A percentile compares a stretch with the other conserved stretches of the same genome.
These are phyloP conservation scores for Agrypnia vestita DNA, from an alignment of 1,140 invertebrate genomes.

Conservation along the genomic window DNA sequence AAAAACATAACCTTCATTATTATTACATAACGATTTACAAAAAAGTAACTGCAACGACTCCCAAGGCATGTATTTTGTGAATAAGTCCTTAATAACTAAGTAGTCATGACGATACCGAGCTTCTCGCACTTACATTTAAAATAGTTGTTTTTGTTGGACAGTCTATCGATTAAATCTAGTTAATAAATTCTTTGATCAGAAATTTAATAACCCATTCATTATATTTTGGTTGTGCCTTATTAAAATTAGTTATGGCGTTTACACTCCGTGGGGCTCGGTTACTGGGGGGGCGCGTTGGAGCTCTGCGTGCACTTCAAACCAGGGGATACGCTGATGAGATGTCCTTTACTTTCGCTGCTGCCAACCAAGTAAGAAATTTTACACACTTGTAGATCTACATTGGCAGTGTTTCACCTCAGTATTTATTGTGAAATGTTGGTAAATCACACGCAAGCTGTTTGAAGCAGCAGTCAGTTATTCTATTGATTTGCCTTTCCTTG, in stretches of 20 bases:
- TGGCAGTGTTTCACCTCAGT: no score
- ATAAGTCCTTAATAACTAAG: neutral
- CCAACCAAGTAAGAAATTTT: conserved; percentile 80
- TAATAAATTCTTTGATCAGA: neutral
- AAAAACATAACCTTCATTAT: conserved; percentile 38
- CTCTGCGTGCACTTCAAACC: conserved; percentile 63
- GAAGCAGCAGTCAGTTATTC: no score
- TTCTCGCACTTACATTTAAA: neutral
- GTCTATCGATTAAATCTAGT: neutral
- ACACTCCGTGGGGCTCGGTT: conserved; percentile 65
- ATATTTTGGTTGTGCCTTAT: neutral
- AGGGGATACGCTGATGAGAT: conserved; percentile 84
- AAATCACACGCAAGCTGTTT: no score
- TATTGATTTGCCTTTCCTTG: no score
- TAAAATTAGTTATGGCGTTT: conserved; percentile 64
- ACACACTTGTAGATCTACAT: no score
- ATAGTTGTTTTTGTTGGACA: neutral
- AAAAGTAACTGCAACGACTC: neutral
- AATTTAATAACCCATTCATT: no score
- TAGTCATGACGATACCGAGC: neutral
- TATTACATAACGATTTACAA: conserved; percentile 42
- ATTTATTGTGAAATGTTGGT: no score
- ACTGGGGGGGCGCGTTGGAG: conserved; percentile 63
- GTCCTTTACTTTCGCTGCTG: conserved; percentile 91
- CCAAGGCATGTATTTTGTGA: neutral